phyloP scores from a whole-genome alignment of 2,113 vertebrate species.

The Triplophysa siluroides region DNA sequence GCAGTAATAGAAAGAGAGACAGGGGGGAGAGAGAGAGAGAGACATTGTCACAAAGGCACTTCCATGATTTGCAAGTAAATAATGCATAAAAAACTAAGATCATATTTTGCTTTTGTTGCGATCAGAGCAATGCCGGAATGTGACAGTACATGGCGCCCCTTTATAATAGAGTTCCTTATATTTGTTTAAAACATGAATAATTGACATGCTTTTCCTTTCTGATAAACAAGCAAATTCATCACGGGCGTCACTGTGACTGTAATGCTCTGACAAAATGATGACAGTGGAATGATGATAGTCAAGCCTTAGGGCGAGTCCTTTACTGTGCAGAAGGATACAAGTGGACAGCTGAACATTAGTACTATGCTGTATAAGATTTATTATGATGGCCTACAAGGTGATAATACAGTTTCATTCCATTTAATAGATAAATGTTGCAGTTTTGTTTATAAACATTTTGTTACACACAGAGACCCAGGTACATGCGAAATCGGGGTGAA shows the following conservation, averaged over 20 bases:
- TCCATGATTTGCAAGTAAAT: too few relatives aligned
- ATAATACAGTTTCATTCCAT: background rate
- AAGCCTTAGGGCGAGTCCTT: background rate
- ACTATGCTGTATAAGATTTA: slow-evolving; percentile 4
- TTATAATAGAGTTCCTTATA: background rate
- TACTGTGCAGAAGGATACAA: background rate
- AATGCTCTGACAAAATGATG: background rate
- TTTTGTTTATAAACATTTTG: background rate
- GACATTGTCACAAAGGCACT: background rate
- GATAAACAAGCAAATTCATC: background rate
- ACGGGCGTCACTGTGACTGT: background rate
- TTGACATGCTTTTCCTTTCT: background rate
- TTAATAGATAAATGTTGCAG: slow-evolving; percentile 6
- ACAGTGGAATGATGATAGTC: slow-evolving; percentile 17
- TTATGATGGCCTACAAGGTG: background rate
- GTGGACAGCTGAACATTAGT: slow-evolving; percentile 5
- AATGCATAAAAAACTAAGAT: too few relatives aligned
- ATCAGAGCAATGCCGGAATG: too few relatives aligned
- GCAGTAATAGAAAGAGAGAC: background rate
- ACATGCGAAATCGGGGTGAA: background rate
- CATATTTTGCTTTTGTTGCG: too few relatives aligned
- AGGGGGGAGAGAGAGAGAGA: background rate
- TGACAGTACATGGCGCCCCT: background rate
- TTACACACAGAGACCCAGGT: background rate
- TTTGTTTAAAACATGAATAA: background rate